These are phyloP conservation scores for Hestina assimilis DNA, from an alignment of 1,140 invertebrate genomes.

Conservation along the genomic window DNA sequence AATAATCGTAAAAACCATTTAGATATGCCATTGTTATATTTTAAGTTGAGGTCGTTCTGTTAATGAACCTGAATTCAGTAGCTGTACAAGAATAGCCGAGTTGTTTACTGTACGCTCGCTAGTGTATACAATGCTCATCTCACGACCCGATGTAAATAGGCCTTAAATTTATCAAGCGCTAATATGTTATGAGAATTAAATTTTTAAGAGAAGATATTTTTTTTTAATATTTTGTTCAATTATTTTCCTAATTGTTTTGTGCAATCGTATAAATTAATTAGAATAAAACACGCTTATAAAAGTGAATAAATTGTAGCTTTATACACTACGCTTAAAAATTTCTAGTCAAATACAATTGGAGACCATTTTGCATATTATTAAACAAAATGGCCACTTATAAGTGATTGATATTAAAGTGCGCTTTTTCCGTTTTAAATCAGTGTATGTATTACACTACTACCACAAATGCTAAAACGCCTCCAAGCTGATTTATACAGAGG, in stretches of 20 bases:
- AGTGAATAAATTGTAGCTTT: no score
- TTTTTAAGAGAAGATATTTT: constrained; percentile 1
- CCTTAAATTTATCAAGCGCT: constrained; percentile 55
- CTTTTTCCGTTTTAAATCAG: no score
- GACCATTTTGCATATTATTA: no score
- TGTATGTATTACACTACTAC: no score
- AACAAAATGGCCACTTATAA: no score
- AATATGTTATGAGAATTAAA: constrained; percentile 12
- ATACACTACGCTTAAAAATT: no score
- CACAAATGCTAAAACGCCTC: no score
- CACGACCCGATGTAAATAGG: constrained; percentile 40
- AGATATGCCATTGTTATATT: constrained; percentile 25
- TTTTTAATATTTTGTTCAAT: not conserved
- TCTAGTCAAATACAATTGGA: no score
- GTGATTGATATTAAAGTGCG: no score
- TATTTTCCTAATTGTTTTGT: not conserved
- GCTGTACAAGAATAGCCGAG: constrained; percentile 53
- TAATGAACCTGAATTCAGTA: constrained; percentile 59
- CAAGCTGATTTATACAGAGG: no score
- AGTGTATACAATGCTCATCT: constrained; percentile 48
- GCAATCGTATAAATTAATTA: not conserved
- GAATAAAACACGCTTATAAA: no score
- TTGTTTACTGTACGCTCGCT: constrained; percentile 51
- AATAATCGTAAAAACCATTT: constrained; percentile 22
- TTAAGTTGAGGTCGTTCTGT: constrained; percentile 39